Evolutionary conservation across 2,113 vertebrate genomes (phyloP).

Genomic region (Chamaea fasciata): DNA sequence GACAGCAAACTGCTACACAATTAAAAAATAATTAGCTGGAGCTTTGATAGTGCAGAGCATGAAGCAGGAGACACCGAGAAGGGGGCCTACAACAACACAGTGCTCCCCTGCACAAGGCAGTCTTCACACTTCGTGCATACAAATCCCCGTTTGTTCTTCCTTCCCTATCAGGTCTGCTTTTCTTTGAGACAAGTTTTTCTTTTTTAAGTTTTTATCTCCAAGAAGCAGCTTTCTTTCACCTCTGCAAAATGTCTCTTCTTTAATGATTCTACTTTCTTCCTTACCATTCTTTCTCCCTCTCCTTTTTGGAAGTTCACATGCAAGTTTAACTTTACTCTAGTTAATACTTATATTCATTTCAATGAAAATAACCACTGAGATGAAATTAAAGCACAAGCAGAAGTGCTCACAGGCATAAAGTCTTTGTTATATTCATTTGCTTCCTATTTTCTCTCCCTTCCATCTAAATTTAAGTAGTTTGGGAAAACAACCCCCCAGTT

Average conservation of each 20-base stretch:
- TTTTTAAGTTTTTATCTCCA: conserved; percentile 52
- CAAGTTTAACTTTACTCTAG: background rate
- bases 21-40: background rate
- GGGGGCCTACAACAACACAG: background rate
- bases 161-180: background rate
- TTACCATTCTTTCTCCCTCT: background rate
- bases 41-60: background rate
- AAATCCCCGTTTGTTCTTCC: background rate
- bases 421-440: background rate
- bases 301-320: background rate
- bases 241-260: background rate
- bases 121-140: rapidly evolving
- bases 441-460: background rate
- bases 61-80: background rate
- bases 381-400: background rate
- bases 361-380: background rate
- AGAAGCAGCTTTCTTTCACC: conserved; percentile 57
- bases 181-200: background rate
- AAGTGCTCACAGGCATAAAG: background rate
- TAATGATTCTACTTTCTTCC: conserved; percentile 1
- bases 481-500: background rate
- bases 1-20: background rate
- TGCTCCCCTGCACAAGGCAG: background rate
- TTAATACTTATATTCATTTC: background rate
- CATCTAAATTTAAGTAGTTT: background rate